phyloP scores from a whole-genome alignment of 2,888 invertebrate species.

The Drosophila fungiperda region DNA sequence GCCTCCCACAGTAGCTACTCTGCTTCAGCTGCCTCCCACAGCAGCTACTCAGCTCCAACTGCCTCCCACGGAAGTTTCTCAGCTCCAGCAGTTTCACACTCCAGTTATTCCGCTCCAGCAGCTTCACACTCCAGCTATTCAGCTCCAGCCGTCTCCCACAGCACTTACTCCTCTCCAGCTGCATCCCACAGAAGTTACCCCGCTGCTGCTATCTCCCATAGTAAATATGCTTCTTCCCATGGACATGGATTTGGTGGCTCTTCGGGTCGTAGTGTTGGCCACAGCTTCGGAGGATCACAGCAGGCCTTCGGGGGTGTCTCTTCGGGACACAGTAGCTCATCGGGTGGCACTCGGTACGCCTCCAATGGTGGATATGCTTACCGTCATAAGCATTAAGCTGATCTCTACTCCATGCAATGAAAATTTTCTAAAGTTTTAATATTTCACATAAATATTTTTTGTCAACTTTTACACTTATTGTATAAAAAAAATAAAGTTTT shows the following conservation, averaged over 20 bases:
- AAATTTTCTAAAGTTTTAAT: conserved; percentile 17
- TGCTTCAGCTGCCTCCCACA: conserved; percentile 17
- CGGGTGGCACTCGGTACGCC: conserved; percentile 62
- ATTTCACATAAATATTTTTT: conserved; percentile 21
- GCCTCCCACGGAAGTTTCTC: background rate
- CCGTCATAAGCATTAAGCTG: conserved; percentile 50
- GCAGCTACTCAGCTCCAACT: conserved; percentile 1
- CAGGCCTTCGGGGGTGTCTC: conserved; percentile 5
- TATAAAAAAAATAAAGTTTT: conserved; percentile 16
- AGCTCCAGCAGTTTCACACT: conserved; percentile 12
- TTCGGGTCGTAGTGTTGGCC: conserved; percentile 24
- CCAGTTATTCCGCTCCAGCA: conserved; percentile 7
- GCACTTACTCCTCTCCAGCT: conserved; percentile 17
- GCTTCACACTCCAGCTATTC: conserved; percentile 13
- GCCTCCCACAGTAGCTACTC: conserved; percentile 11
- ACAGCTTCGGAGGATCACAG: conserved; percentile 29
- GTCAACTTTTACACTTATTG: conserved; percentile 9
- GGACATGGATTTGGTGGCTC: conserved; percentile 29
- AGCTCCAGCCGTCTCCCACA: conserved; percentile 14
- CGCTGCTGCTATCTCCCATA: conserved; percentile 15
- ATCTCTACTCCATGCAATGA: conserved; percentile 31
- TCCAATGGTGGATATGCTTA: conserved; percentile 76
- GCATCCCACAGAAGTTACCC: conserved; percentile 9
- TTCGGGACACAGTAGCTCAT: conserved; percentile 21
- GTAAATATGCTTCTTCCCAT: conserved; percentile 24